Evolutionary conservation across 2,797 vertebrate species (phyloP).

Genomic region (Alosa sapidissima): DNA sequence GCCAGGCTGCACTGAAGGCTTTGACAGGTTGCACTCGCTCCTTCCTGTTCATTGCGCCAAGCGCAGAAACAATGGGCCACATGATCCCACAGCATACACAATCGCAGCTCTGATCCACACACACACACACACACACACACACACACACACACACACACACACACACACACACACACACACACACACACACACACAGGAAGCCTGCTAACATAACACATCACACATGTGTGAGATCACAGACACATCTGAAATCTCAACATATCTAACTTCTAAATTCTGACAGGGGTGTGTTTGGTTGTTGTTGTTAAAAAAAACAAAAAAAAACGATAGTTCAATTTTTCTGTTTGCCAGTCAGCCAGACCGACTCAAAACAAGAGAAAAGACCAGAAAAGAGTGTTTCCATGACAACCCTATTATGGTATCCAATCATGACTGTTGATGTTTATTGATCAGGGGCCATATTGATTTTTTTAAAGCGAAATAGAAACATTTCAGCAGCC

Average conservation of each 20-base stretch:
- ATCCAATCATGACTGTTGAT: slow-evolving; percentile 42
- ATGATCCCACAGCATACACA: background rate
- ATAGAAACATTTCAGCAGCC: slow-evolving; percentile 32
- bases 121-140: background rate
- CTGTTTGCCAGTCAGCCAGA: background rate
- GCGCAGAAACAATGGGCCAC: slow-evolving; percentile 19
- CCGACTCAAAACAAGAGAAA: slow-evolving; percentile 5
- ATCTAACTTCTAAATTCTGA: background rate
- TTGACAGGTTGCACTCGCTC: slow-evolving; percentile 68
- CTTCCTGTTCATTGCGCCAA: slow-evolving; percentile 52
- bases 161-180: background rate
- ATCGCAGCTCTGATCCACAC: background rate
- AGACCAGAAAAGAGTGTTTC: slow-evolving; percentile 28
- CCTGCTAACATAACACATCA: background rate
- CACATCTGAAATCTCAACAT: background rate
- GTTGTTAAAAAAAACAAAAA: background rate
- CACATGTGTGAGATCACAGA: background rate
- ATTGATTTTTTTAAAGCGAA: slow-evolving; percentile 44
- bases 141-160: background rate
- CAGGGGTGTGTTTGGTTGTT: background rate
- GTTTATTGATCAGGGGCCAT: slow-evolving; percentile 38
- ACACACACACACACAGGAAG: background rate
- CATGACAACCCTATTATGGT: slow-evolving; percentile 36
- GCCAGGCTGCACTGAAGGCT: slow-evolving; percentile 63
- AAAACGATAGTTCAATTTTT: background rate